Evolutionary conservation across 1,140 invertebrate species (phyloP), one percentile per base, ranked within the genome.

Genomic region (Nilaparvata lugens): DNA sequence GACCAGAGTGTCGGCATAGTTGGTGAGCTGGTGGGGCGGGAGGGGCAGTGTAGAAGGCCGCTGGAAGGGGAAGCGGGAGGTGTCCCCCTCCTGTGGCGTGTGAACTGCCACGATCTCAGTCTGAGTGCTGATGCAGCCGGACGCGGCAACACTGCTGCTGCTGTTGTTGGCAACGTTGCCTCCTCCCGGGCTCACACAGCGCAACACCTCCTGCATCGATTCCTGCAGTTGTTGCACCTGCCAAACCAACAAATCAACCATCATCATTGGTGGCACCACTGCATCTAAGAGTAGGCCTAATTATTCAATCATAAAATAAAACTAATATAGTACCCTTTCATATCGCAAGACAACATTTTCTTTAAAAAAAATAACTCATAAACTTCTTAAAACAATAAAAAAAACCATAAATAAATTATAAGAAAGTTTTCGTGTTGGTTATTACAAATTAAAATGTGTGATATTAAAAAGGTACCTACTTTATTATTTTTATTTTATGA

Each of bases 91-190:
- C 40, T 62, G 56, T 4, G 87, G 86, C 1, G 86, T 88, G 66
- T 84, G 79, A 5, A 89, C 84, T 1, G 86, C 86, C 14, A 82
- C 77, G 60, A 89, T 83, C 74, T 90, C 88, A 0, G 88, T 89
- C 74, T 90, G 88, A 2, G 87, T 89, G 21, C 53, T 35, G 16
- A 53, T 59, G 78, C 81, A 64, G 64, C 2, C 68, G 63, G 63
- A 14, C 6, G 57, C 35, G 56, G 62, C 66, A 74, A 21, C 74
- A 71, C n/a, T 81, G 76, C 28, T 28, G 28, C 9, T 9, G 68
- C 16, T 48, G 45, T 16, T 16, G 18, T 5, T 48, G 7, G 2
- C 18, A 14, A 18, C 79, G 72, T 63, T 74, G 69, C 66, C 72
- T 72, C 62, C 76, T 74, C 64, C 74, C 74, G 11, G 80, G 78